These are phyloP conservation scores for Thaleichthys pacificus DNA, from an alignment of 2,797 vertebrate species.

Conservation along the genomic window DNA sequence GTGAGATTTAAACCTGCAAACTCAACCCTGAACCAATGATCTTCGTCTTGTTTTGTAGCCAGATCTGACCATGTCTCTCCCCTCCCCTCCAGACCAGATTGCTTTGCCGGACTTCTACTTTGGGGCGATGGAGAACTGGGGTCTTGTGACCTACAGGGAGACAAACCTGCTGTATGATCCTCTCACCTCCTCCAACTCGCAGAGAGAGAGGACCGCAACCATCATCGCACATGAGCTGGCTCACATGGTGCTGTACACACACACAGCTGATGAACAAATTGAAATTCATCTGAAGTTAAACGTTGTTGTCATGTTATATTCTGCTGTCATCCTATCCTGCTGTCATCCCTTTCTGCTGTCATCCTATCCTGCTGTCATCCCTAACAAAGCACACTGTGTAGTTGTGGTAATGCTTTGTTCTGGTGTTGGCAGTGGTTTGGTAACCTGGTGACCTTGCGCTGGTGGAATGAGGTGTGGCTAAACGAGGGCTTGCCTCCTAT, in stretches of 20 bases:
- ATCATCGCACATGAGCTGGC: conserved; percentile 89
- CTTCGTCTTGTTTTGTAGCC: too few relatives aligned
- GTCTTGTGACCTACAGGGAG: conserved; percentile 93
- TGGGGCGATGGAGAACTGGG: conserved; percentile 98
- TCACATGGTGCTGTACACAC: conserved; percentile 81
- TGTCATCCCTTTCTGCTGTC: too few relatives aligned
- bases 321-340: too few relatives aligned
- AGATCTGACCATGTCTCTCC: too few relatives aligned
- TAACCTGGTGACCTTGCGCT: conserved; percentile 89
- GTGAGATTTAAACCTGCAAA: not conserved
- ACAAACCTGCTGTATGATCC: conserved; percentile 77
- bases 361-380: too few relatives aligned
- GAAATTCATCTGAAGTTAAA: too few relatives aligned
- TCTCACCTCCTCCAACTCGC: conserved; percentile 75
- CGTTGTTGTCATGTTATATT: not conserved
- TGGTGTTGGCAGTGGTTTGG: conserved; percentile 86
- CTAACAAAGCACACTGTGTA: too few relatives aligned
- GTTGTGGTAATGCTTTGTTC: not conserved
- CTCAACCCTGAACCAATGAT: too few relatives aligned
- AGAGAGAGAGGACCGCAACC: conserved; percentile 82
- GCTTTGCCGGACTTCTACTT: conserved; percentile 89
- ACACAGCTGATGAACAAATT: too few relatives aligned
- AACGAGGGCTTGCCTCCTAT: conserved; percentile 96
- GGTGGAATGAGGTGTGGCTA: conserved; percentile 98
- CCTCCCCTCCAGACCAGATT: conserved; percentile 80